These are phyloP conservation scores for Sebastes aleutianus DNA, from an alignment of 2,797 vertebrate genomes.

Conservation along the genomic window DNA sequence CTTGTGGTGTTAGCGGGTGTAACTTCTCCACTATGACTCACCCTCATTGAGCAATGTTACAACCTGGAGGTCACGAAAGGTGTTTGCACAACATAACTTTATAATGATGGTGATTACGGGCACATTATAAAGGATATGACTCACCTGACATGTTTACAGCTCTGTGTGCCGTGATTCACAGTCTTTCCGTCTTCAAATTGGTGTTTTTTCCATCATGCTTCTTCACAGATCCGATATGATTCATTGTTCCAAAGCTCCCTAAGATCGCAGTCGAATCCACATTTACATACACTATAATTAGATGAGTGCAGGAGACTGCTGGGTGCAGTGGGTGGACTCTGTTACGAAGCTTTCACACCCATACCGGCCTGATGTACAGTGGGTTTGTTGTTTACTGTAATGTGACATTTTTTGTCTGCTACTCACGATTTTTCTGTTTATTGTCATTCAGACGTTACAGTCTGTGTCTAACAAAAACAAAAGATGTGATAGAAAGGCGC, in stretches of 20 bases:
- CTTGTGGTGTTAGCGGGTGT: background rate
- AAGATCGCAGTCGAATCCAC: constrained; percentile 33
- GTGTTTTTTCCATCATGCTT: constrained; percentile 19
- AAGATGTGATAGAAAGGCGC: background rate
- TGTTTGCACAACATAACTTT: constrained; percentile 31
- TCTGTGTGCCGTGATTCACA: constrained; percentile 31
- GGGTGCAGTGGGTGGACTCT: constrained; percentile 30
- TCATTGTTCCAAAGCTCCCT: constrained; percentile 34
- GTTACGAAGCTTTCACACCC: constrained; percentile 18
- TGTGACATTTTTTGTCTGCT: background rate
- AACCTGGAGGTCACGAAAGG: constrained; percentile 24
- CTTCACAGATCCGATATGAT: constrained; percentile 25
- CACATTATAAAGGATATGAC: constrained; percentile 40
- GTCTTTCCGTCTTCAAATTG: constrained; percentile 28
- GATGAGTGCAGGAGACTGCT: constrained; percentile 16
- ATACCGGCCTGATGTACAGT: background rate
- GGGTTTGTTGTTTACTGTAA: background rate
- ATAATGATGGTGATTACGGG: constrained; percentile 26
- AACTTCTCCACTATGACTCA: constrained; percentile 37
- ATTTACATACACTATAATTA: constrained; percentile 51
- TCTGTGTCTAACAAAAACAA: background rate
- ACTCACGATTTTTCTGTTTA: background rate
- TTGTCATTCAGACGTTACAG: background rate
- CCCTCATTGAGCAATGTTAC: background rate
- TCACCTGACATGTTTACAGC: constrained; percentile 49